Evolutionary conservation across 2,113 vertebrate species (phyloP).

Genomic region (Telmatochromis brachygnathus): DNA sequence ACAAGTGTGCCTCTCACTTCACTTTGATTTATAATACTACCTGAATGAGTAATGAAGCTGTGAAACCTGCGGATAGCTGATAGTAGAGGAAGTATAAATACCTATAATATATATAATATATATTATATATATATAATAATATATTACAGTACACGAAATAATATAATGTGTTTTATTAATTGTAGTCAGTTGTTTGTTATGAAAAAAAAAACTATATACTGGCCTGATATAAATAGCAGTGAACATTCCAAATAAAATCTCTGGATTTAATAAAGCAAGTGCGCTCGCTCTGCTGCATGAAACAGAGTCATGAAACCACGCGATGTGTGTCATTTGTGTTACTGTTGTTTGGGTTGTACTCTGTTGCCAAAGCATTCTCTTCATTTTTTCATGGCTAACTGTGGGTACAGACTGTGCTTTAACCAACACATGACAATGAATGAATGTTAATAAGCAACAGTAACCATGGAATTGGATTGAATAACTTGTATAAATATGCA

Average conservation of each 20-base stretch:
- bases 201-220: neutral
- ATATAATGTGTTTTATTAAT: neutral
- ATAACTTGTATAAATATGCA: neutral
- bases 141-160: neutral
- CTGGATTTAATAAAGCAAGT: neutral
- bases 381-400: neutral
- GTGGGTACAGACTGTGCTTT: neutral
- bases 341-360: neutral
- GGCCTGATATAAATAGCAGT: neutral
- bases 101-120: neutral
- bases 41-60: neutral
- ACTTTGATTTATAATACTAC: neutral
- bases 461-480: neutral
- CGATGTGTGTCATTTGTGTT: neutral
- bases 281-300: neutral
- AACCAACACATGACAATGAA: neutral
- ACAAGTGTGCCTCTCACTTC: neutral
- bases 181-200: neutral
- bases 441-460: neutral
- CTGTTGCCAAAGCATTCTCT: neutral
- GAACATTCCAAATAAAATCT: neutral
- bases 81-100: neutral
- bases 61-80: neutral
- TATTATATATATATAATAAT: no score
- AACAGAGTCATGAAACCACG: neutral